phyloP scores from a whole-genome alignment of 2,797 vertebrate genomes.

The Rhabdophis nuchalis region DNA sequence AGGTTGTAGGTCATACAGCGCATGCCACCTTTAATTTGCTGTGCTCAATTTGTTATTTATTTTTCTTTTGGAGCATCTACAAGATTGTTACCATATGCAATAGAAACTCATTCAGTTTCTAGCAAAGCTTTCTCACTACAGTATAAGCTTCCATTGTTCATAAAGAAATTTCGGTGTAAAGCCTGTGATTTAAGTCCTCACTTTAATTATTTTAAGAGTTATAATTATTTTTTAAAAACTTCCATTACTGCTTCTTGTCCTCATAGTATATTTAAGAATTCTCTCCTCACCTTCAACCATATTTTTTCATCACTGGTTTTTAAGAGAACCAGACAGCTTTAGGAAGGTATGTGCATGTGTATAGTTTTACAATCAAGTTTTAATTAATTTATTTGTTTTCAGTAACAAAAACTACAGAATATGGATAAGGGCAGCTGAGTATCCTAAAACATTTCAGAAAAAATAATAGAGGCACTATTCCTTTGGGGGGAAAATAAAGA shows the following conservation, averaged over 20 bases:
- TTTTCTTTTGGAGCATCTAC: background rate
- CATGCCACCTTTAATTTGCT: background rate
- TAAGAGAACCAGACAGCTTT: background rate
- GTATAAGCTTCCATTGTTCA: background rate
- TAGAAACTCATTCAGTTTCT: background rate
- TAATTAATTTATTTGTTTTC: background rate
- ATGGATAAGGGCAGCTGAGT: background rate
- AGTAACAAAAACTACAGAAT: background rate
- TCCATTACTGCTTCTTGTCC: constrained; percentile 11
- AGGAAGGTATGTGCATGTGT: background rate
- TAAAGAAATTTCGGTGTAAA: background rate
- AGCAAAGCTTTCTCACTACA: background rate
- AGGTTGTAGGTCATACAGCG: constrained; percentile 10
- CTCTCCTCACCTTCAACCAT: background rate
- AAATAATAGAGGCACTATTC: background rate
- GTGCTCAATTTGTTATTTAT: background rate
- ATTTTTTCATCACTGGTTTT: constrained; percentile 29
- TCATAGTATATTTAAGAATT: constrained; percentile 19
- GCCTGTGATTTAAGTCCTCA: constrained; percentile 42
- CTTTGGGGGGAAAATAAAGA: background rate
- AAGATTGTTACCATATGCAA: background rate
- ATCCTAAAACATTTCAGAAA: background rate
- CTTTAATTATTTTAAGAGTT: constrained; percentile 19
- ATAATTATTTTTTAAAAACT: constrained; percentile 19
- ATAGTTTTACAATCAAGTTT: background rate